Evolutionary conservation across 2,888 invertebrate genomes (phyloP).

Genomic region (Gortyna flavago): DNA sequence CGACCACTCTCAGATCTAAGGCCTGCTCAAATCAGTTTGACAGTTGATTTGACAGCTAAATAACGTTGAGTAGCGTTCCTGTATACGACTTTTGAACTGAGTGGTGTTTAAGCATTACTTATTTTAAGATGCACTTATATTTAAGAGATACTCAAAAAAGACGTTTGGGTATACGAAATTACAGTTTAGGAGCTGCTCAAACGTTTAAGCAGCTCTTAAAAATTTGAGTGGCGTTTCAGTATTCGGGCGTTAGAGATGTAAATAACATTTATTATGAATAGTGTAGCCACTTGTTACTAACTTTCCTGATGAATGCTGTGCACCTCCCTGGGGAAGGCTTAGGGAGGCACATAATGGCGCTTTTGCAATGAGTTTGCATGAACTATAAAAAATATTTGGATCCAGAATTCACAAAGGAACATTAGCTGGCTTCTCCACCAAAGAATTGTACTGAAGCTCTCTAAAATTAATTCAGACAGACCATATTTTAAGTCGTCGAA

Average conservation of each 20-base stretch:
- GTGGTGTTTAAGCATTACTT: too few relatives aligned
- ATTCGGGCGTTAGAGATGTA: conserved; percentile 35
- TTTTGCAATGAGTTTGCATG: conserved; percentile 6
- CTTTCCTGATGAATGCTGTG: conserved; percentile 41
- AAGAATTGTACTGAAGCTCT: neutral
- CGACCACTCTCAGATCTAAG: too few relatives aligned
- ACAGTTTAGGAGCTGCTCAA: too few relatives aligned
- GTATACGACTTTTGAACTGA: too few relatives aligned
- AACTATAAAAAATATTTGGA: neutral
- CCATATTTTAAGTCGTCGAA: neutral
- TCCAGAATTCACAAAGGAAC: neutral
- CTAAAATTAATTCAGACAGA: neutral
- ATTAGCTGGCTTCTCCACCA: neutral
- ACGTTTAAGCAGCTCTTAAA: too few relatives aligned
- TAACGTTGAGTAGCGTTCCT: too few relatives aligned
- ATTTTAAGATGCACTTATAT: too few relatives aligned
- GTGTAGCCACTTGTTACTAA: conserved; percentile 40
- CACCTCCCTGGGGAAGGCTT: neutral
- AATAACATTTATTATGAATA: conserved; percentile 62
- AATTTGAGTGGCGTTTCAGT: too few relatives aligned
- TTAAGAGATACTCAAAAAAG: too few relatives aligned
- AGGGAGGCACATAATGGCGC: conserved; percentile 20
- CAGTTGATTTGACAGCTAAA: too few relatives aligned
- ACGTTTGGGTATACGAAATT: too few relatives aligned
- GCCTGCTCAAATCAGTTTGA: too few relatives aligned